Evolutionary conservation across 1,140 invertebrate genomes (phyloP).

Genomic region (Antheraea mylitta): DNA sequence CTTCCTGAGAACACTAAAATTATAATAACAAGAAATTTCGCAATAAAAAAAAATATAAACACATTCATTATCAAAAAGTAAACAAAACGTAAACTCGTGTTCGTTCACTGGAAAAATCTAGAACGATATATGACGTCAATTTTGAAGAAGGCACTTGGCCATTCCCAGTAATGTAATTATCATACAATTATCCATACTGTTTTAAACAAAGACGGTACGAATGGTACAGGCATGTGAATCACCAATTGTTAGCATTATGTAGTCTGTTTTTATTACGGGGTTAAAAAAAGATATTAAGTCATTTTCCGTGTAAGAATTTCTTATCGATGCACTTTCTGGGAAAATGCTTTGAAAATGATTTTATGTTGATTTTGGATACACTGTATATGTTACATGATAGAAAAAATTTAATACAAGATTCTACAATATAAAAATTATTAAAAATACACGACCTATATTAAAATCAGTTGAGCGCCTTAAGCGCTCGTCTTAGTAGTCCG

Average conservation of each 20-base stretch:
- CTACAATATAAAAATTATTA: no score
- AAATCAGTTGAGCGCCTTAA: no score
- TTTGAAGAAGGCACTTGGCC: background rate
- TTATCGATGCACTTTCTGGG: no score
- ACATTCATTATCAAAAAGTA: background rate
- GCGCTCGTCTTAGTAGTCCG: no score
- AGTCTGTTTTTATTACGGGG: background rate
- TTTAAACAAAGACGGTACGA: background rate
- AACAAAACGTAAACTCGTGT: background rate
- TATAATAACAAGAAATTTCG: background rate
- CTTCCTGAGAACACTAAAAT: no score
- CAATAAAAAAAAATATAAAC: background rate
- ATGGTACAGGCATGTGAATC: background rate
- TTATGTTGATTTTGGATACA: no score
- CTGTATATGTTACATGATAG: no score
- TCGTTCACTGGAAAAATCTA: background rate
- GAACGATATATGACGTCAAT: background rate
- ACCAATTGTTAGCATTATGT: background rate
- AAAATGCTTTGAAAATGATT: no score
- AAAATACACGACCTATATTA: no score
- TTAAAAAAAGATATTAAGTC: background rate
- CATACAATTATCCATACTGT: background rate
- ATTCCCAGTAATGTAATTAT: constrained; percentile 3
- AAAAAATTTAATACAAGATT: no score
- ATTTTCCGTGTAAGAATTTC: background rate